A percentile compares a stretch with the other conserved stretches of the same genome.
Conservation (phyloP, 2,888 invertebrate genomes). For the Phlogophora meticulosa region DNA sequence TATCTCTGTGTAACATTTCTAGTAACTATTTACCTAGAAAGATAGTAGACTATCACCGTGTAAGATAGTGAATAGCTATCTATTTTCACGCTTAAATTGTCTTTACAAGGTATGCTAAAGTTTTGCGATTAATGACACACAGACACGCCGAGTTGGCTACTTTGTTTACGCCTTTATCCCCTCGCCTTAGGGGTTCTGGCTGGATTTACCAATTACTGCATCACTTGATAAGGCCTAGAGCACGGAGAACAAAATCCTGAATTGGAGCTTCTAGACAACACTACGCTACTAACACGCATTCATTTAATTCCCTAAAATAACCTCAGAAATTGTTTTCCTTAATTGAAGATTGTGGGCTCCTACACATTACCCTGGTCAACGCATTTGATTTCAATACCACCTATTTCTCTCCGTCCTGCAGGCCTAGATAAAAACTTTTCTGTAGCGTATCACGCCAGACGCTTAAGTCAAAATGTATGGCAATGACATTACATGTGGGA, state of each 20-base stretch:
- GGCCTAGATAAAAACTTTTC: too few species aligned
- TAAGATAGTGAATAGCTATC: slow-evolving; percentile 17
- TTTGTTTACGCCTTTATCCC: slow-evolving; percentile 23
- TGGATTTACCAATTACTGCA: background rate
- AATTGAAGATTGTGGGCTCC: background rate
- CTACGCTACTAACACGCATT: too few species aligned
- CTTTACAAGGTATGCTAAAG: slow-evolving; percentile 15
- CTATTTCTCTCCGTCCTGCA: background rate
- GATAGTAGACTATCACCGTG: slow-evolving; percentile 21
- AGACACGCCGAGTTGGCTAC: slow-evolving; percentile 22
- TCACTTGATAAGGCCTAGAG: background rate
- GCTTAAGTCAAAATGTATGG: too few species aligned
- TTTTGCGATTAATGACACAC: slow-evolving; percentile 21
- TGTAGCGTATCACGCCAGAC: too few species aligned
- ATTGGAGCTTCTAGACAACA: background rate
- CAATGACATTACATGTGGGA: too few species aligned
- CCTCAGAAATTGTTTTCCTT: background rate
- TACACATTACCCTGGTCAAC: background rate
- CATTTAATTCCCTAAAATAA: background rate
- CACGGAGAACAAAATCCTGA: background rate
- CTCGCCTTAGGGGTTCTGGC: slow-evolving; percentile 5
- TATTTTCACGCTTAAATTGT: slow-evolving; percentile 16
- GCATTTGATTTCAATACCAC: background rate
- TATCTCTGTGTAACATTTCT: slow-evolving; percentile 21
- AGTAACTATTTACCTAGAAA: slow-evolving; percentile 17